Evolutionary conservation across 2,797 vertebrate genomes (phyloP), one percentile per base, ranked within the genome.

Genomic region (Choloepus didactylus): DNA sequence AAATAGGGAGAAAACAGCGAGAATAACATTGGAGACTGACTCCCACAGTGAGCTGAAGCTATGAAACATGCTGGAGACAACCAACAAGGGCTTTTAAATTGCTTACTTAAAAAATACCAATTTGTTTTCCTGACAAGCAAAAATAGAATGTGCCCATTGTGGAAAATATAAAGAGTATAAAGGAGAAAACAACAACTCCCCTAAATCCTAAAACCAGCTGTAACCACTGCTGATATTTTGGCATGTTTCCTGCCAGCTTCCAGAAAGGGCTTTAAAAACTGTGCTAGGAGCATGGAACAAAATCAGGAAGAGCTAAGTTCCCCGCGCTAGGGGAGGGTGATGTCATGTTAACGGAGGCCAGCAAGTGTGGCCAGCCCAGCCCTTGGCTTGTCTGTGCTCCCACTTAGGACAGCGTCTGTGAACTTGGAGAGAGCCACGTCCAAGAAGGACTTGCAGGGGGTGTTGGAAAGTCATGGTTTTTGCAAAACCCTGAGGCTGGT

Each of bases 51-150:
- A 95, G 51, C 38, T 5, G 73, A 83, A 64, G 84, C 60, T 21
- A 3, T 64, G 51, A 86, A 93, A 87, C 66, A 64, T 49, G 67
- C 69, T 38, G 18, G 77, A 69, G 79, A 64, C 27, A n/a, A 73
- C 19, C 16, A 54, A 77, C 46, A 0, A 0, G 29, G 72, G 72
- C 29, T 93, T 95, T 89, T 75, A 84, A 77, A 76, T 66, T 16
- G 70, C 46, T 95, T 59, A 64, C 66, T 94, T 91, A 46, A 92
- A 97, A 89, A 91, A 44, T 23, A 54, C n/a, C 54, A 41, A 31
- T 80, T 94, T 91, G 29, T 88, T 93, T 87, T 95, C 51, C 76
- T 72, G 85, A 87, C 85, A 69, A 84, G 88, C 56, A 89, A 79
- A 93, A 59, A 69, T 3, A 85, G 70, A 90, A 93, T 51, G 44